Base-by-base conservation (phyloP, 2,113 vertebrate genomes). In the Corydoras maculifer region DNA sequence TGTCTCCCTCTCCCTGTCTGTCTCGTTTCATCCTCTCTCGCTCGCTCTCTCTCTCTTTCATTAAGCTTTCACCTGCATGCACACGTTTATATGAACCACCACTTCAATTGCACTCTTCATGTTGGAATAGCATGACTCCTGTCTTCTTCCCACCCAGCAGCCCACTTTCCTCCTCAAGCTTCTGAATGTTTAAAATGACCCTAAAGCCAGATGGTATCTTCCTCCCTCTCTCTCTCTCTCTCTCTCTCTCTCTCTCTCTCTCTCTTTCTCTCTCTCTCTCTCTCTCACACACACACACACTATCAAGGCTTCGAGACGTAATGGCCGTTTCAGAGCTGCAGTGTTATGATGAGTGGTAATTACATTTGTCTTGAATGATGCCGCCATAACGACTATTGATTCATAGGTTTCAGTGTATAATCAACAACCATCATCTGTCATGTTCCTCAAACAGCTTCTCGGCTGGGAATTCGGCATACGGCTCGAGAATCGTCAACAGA, bases 111-210 rank as follows among this genome's bases (percentile, higher is more conserved):
- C 62, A 18, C 76, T 68, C 65, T 68, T 69, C 62, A 69, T 77
- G 67, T 76, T 61, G 54, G 73, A 59, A 70, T 74, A 55, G 62
- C 58, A 74, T 78, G 67, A 78, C 67, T 76, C 71, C 65, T 43
- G 53, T 73, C 70, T 70, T 76, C 66, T 64, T 74, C 50, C 35
- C 63, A 70, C 63, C 50, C 51, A 70, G 49, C 63, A 54, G 65
- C 31, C 62, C 35, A 72, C 70, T 69, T 50, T 69, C 75, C 53
- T 68, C 35, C 54, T 31, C 14, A n/a, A 54, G 58, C 62, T 62
- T 75, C 57, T 78, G 65, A 73, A 69, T 72, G 62, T 75, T 78
- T 72, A 72, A 78, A 72, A 75, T 64, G 31, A 58, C 66, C 43
- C 54, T 66, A 48, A 58, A 63, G 74, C 77, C 29, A 62, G 53